Evolutionary conservation across 2,113 vertebrate genomes (phyloP).

Genomic region (Neoarius graeffei): DNA sequence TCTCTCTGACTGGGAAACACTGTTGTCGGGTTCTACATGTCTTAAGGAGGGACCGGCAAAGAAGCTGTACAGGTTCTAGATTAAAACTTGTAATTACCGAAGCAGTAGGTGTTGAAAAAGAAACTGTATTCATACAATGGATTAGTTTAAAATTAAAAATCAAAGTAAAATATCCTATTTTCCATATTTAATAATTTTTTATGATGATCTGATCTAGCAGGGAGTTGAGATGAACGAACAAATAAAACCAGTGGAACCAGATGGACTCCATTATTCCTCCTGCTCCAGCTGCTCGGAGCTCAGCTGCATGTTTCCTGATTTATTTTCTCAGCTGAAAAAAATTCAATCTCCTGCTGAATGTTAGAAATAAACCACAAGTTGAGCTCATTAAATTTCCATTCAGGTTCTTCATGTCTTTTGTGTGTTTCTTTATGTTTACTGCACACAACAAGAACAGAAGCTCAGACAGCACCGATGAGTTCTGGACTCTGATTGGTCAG

Average conservation of each 20-base stretch:
- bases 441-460: background rate
- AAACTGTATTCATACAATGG: background rate
- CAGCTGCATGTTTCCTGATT: background rate
- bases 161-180: background rate
- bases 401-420: background rate
- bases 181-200: background rate
- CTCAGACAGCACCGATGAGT: background rate
- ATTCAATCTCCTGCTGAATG: background rate
- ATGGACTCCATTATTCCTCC: constrained; percentile 11
- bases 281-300: background rate
- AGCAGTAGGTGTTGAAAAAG: background rate
- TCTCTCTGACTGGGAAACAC: background rate
- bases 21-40: background rate
- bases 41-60: background rate
- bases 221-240: background rate
- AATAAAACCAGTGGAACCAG: background rate
- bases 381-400: background rate
- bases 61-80: background rate
- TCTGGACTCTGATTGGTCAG: background rate
- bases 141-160: background rate
- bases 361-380: constrained; percentile 1
- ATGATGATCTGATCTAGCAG: background rate
- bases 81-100: background rate
- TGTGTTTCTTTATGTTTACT: background rate
- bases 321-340: constrained; percentile 7